Base-by-base conservation (phyloP, 2,888 invertebrate species). In the Harmothoe impar region DNA sequence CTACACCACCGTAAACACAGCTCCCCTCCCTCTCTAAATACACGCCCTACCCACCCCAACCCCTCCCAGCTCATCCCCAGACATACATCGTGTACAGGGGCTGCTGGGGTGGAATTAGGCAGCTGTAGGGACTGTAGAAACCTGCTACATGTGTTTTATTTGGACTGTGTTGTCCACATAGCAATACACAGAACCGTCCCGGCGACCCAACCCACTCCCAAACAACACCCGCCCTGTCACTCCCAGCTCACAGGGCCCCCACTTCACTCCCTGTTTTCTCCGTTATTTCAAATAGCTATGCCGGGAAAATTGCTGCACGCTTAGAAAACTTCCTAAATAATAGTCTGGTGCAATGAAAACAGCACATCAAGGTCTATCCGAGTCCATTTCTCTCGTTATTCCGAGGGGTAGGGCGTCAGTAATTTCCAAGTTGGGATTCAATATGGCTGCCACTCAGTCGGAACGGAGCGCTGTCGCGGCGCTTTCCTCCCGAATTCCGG, bases 391-490 rank as follows among this genome's bases (percentile, higher is more conserved):
- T 25, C 77, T 77, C 25, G 25, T 3, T 31, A 77, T 31, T 77
- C 25, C 25, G 25, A 5, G 15, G 7, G 33, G 43, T 33, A 81
- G 81, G 43, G 20, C 81, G 35, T 81, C 81, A 29, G 29, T 81
- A 81, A 81, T 81, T 33, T 81, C 17, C 43, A 35, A 35, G 81
- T 10, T 35, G 43, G 35, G 81, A 81, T 81, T 81, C 81, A 81
- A 81, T 81, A 81, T 81, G 81, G 81, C 81, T 81, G 81, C 81
- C 81, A 33, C 81, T 81, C 81, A 81, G 72, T 72, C 72, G 72
- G 81, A 81, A 81, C 81, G 81, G 81, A 68, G 81, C 12, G 43
- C 33, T 43, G 0, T 35, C 43, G 0, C 68, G n/a, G 54, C 3
- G 43, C 43, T 81, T 81, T 81, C 33, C 17, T 81, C 15, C 7